Base-by-base conservation (phyloP, 1,140 invertebrate species). In the Calosoma granatense region DNA sequence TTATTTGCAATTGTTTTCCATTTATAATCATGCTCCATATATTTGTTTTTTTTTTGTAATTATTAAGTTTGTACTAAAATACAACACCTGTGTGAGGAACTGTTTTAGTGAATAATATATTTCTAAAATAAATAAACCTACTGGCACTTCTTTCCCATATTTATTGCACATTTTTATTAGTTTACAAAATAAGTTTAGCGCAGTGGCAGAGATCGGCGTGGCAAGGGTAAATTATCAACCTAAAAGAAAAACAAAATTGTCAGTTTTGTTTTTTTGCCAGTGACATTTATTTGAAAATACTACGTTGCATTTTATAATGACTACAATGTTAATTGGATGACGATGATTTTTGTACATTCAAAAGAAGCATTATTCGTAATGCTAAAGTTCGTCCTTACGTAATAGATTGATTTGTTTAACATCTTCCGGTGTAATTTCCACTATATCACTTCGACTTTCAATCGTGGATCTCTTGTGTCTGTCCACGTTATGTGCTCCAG, bases 371-470 rank as follows among this genome's bases (percentile, higher is more conserved):
- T 36, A 9, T 36, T 9, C 26, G n/a, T n/a, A 9, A 36, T 36
- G 6, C 57, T 41, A 60, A 20, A 60, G 23, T 57, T 60, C 59
- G 19, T 60, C 56, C 56, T 60, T 60, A 60, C 59, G 59, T 51
- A 54, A 19, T 60, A 47, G 17, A 4, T 47, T 47, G 15, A 47
- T 47, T 47, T 47, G 6, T 47, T 17, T 47, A 17, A 54, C 51
- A 56, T 54, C 21, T 19, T 47, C 67, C 66, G 68, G 68, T 63
- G 69, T 67, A 55, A 73, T 71, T 54, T 65, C 67, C 56, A 73
- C 72, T 56, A 65, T 68, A 56, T 71, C 63, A 55, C 66, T 70
- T 55, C 68, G 57, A 63, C 67, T 73, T 59, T 65, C 61, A 56
- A 69, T 64, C 59, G 70, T 65, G n/a, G 63, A 62, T 14, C 59